phyloP scores from a whole-genome alignment of 2,888 invertebrate species.

The Athalia circularis region DNA sequence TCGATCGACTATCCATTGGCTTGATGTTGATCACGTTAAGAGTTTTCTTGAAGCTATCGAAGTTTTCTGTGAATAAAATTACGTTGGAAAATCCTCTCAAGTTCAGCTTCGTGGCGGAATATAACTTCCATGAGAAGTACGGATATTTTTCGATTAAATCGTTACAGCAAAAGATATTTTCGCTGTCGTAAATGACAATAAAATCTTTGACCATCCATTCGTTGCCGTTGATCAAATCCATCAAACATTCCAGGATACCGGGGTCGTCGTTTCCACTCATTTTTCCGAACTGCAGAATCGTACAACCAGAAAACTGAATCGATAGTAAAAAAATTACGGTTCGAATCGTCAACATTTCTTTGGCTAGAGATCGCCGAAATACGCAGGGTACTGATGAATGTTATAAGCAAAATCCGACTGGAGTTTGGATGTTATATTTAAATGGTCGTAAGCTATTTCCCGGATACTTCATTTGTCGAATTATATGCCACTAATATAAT shows the following conservation, averaged over 20 bases:
- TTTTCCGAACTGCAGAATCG: background rate
- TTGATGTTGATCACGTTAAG: background rate
- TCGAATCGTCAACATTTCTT: background rate
- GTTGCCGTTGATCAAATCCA: background rate
- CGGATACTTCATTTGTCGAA: no score
- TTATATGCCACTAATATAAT: no score
- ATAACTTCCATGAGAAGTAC: conserved; percentile 6
- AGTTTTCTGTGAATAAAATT: conserved; percentile 5
- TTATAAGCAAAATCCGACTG: no score
- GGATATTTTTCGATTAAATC: background rate
- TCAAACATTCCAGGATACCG: conserved; percentile 5
- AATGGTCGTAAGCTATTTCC: no score
- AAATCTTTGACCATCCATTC: background rate
- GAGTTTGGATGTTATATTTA: no score
- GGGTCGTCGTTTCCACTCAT: background rate
- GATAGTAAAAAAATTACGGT: background rate
- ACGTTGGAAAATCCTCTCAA: conserved; percentile 7
- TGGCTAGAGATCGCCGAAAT: no score
- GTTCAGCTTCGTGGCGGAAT: background rate
- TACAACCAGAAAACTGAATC: background rate
- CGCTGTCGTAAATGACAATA: conserved; percentile 1
- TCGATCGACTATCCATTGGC: background rate
- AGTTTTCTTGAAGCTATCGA: conserved; percentile 9
- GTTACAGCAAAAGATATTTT: background rate
- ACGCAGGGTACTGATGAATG: no score